phyloP scores from a whole-genome alignment of 2,797 vertebrate genomes.

The Chaenodraco wilsoni region DNA sequence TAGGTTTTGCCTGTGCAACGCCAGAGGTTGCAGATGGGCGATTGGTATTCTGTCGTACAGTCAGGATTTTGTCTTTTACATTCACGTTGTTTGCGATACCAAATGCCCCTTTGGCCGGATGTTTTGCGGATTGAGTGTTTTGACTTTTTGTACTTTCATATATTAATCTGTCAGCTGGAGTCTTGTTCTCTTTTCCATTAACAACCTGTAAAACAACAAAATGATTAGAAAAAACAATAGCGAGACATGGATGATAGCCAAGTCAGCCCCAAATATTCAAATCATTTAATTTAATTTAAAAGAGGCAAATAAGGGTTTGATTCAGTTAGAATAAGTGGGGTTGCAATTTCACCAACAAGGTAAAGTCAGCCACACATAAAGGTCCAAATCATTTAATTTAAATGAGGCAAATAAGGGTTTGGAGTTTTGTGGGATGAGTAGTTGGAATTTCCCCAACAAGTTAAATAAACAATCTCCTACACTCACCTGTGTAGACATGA shows the following conservation, averaged over 20 bases:
- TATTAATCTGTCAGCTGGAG: constrained; percentile 9
- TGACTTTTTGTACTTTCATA: constrained; percentile 14
- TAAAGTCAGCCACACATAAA: no score
- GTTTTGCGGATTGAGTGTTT: constrained; percentile 4
- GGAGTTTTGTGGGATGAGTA: no score
- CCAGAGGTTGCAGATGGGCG: neutral
- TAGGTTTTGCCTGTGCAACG: neutral
- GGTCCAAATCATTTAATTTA: no score
- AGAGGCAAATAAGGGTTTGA: no score
- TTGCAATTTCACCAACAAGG: no score
- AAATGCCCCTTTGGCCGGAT: constrained; percentile 5
- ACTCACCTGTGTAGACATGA: constrained; percentile 36
- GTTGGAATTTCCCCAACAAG: neutral
- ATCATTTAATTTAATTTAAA: no score
- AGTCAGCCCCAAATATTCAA: no score
- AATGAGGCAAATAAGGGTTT: no score
- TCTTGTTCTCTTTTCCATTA: constrained; percentile 77
- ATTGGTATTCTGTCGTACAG: neutral
- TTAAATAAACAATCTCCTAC: neutral
- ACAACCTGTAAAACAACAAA: constrained; percentile 47
- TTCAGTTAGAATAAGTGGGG: no score
- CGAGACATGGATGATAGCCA: no score
- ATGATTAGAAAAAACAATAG: neutral
- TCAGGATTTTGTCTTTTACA: neutral
- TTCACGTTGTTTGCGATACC: constrained; percentile 15